These are phyloP conservation scores for Helicoverpa zea DNA, from an alignment of 1,140 invertebrate species.

Conservation along the genomic window DNA sequence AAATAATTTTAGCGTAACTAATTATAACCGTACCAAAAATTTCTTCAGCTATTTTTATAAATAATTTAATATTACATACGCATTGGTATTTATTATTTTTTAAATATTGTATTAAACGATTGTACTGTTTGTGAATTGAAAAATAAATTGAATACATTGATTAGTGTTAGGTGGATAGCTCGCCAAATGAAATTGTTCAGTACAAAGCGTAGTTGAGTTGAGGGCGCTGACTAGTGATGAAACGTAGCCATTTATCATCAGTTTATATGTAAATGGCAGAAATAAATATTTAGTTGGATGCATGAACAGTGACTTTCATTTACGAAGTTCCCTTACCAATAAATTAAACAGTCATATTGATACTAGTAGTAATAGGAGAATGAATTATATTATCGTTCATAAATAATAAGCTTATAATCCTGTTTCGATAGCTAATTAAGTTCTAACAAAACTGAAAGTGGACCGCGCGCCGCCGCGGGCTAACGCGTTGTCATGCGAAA, in stretches of 20 bases:
- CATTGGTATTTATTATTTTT: conserved; percentile 66
- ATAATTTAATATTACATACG: conserved; percentile 60
- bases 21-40: conserved; percentile 77
- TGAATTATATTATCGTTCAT: conserved; percentile 16
- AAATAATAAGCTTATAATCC: conserved; percentile 25
- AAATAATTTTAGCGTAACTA: conserved; percentile 39
- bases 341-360: conserved; percentile 1
- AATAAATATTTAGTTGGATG: conserved; percentile 82
- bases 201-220: conserved; percentile 76
- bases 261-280: conserved; percentile 74
- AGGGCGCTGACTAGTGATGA: conserved; percentile 58
- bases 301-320: conserved; percentile 63
- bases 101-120: conserved; percentile 41
- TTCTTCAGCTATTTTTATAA: conserved; percentile 75
- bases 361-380: no score
- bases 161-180: conserved; percentile 51
- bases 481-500: conserved; percentile 66
- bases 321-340: no score
- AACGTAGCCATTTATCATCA: conserved; percentile 69
- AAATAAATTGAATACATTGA: conserved; percentile 39
- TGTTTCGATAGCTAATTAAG: conserved; percentile 42
- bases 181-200: conserved; percentile 77
- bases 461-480: conserved; percentile 41
- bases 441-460: conserved; percentile 58
- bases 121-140: conserved; percentile 57